phyloP scores from a whole-genome alignment of 2,888 invertebrate species.

The Harpalus rubripes region DNA sequence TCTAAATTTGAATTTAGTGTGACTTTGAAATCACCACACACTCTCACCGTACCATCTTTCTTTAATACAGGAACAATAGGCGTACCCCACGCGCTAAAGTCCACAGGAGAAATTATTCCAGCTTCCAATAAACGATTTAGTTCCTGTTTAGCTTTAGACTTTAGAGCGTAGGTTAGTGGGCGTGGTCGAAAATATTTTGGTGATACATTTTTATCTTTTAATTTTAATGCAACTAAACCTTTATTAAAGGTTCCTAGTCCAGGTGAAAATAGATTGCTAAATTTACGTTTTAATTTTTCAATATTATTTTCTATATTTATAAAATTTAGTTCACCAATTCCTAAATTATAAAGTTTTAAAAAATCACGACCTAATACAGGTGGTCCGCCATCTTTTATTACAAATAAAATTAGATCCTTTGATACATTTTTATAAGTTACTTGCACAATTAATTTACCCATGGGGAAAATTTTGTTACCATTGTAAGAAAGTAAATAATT shows the following conservation, averaged over 20 bases:
- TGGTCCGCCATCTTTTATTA: not conserved
- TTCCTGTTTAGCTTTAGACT: constrained; percentile 70
- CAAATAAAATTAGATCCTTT: not conserved
- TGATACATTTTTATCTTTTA: constrained; percentile 1
- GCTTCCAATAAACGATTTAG: constrained; percentile 65
- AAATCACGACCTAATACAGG: not conserved
- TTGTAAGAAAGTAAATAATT: not conserved
- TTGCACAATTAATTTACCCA: not conserved
- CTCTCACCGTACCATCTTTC: constrained; percentile 58
- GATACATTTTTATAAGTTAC: not conserved
- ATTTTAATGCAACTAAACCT: constrained; percentile 17
- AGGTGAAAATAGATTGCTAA: constrained; percentile 1
- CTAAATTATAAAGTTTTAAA: not conserved
- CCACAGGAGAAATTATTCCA: constrained; percentile 69
- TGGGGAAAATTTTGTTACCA: not conserved
- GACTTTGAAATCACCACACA: constrained; percentile 69
- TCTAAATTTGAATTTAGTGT: constrained; percentile 70
- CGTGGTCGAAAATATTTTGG: constrained; percentile 63
- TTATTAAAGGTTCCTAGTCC: constrained; percentile 13
- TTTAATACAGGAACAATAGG: constrained; percentile 29
- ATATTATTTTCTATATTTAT: not conserved
- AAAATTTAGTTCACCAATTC: constrained; percentile 5
- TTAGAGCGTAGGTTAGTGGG: constrained; percentile 69
- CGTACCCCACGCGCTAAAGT: not conserved
- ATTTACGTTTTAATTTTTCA: not conserved